These are phyloP conservation scores for Orientallactaga bullata DNA, from an alignment of 2,113 vertebrate genomes.

Conservation along the genomic window DNA sequence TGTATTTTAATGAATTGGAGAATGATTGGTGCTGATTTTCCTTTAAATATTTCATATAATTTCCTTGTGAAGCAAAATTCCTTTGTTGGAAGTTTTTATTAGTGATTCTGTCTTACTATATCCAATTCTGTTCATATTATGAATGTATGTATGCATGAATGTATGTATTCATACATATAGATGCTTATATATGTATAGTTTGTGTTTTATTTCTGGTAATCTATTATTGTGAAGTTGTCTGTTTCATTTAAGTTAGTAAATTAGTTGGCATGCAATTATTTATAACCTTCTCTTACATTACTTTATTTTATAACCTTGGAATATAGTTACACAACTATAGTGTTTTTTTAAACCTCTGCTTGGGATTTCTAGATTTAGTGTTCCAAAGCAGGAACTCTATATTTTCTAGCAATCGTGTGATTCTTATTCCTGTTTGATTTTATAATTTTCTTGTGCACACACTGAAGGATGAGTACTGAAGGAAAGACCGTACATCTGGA, in stretches of 20 bases:
- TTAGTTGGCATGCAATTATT: background rate
- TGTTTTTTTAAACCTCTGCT: background rate
- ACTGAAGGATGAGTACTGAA: background rate
- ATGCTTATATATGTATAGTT: no score
- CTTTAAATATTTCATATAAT: background rate
- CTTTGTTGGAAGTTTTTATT: background rate
- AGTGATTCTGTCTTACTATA: background rate
- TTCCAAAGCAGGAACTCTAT: background rate
- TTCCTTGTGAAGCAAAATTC: background rate
- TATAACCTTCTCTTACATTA: background rate
- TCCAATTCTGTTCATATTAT: background rate
- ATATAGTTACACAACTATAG: background rate
- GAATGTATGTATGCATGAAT: no score
- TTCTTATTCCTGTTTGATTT: background rate
- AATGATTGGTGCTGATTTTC: no score
- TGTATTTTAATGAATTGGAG: background rate
- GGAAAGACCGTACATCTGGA: background rate
- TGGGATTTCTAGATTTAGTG: background rate
- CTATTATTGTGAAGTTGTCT: background rate
- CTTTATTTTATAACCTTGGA: rapidly evolving
- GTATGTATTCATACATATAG: no score
- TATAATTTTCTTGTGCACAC: background rate
- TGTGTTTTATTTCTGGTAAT: background rate
- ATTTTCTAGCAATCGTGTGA: background rate
- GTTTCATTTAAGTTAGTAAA: background rate